Base-by-base conservation (phyloP, 2,888 invertebrate species). In the Drosophila affinis region DNA sequence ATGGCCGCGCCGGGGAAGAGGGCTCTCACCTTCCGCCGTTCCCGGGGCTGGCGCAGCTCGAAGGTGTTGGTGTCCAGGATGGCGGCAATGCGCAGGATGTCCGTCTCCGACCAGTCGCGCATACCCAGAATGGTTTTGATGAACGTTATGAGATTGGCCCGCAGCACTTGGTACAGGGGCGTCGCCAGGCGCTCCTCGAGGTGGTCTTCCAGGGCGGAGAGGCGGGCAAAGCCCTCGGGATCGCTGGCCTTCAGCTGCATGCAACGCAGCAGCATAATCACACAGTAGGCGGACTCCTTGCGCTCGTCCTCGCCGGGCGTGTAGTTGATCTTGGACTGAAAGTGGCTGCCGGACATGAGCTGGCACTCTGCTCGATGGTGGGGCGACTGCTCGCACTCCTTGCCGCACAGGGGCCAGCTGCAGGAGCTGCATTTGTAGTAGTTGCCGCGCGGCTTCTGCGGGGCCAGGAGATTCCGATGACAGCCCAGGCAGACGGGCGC, bases 11-110 rank as follows among this genome's bases (percentile, higher is more conserved):
- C 93, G 1, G 95, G 93, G 89, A 95, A 96, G 64, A 96, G 90
- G 55, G 94, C 95, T 68, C 95, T 92, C 27, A 94, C 92, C 78
- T 94, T 94, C 39, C 93, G 92, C 4, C 92, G 80, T 21, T 76
- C 81, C 0, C 63, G 44, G 53, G 80, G 76, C 62, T 93, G 93
- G 27, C 95, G 93, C 2, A 96, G 93, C 81, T 96, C 96, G 86
- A 95, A 95, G 0, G 95, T 91, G 83, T 96, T 96, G 2, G 95
- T 95, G 81, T 96, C 96, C 77, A 95, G 93, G 81, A 95, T 94
- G n/a, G 95, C 95, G 14, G 95, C 94, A 62, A 93, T 93, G 87
- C 93, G 94, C 62, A 94, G 88, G 83, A 94, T 94, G 9, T 94
- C 94, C 75, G 93, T 92, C 77, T 95, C 95, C 61, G 93, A 92